These are phyloP conservation scores for Kryptolebias ocellatus DNA, from an alignment of 2,797 vertebrate genomes.

Conservation along the genomic window DNA sequence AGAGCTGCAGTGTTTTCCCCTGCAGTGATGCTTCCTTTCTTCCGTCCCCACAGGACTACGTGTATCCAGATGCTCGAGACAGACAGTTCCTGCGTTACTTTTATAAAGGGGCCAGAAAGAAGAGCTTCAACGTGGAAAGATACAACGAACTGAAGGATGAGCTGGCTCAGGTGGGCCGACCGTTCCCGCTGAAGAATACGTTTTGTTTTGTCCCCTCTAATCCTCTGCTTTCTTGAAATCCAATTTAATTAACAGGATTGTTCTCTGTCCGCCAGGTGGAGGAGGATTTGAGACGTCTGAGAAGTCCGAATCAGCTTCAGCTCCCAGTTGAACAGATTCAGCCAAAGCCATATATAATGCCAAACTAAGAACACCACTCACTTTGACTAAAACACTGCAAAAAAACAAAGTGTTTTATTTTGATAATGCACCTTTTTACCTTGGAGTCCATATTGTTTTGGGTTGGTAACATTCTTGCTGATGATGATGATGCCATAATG, in stretches of 20 bases:
- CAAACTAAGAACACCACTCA: slow-evolving; percentile 19
- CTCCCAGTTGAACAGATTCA: slow-evolving; percentile 84
- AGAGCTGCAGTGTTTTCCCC: not conserved
- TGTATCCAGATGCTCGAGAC: slow-evolving; percentile 85
- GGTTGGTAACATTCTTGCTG: slow-evolving; percentile 56
- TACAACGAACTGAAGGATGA: slow-evolving; percentile 91
- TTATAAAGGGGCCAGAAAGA: slow-evolving; percentile 83
- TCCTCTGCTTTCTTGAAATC: no score
- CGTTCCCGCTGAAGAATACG: not conserved
- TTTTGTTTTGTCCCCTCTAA: not conserved
- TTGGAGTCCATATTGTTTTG: slow-evolving; percentile 39
- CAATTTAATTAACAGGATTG: not conserved
- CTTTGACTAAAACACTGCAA: slow-evolving; percentile 14
- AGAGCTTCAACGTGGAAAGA: slow-evolving; percentile 84
- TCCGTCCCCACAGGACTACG: slow-evolving; percentile 84
- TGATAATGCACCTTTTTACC: slow-evolving; percentile 66
- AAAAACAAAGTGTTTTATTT: slow-evolving; percentile 52
- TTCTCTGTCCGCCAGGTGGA: slow-evolving; percentile 80
- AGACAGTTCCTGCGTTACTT: slow-evolving; percentile 92
- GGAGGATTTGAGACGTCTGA: slow-evolving; percentile 85
- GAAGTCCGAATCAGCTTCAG: slow-evolving; percentile 80
- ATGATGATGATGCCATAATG: slow-evolving; percentile 46
- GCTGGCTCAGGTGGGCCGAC: slow-evolving; percentile 83
- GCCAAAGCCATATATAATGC: slow-evolving; percentile 74
- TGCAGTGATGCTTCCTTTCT: not conserved